A percentile compares a stretch with the other conserved stretches of the same genome.
Evolutionary conservation across 2,888 invertebrate species (phyloP).

Genomic region (Drosophila eohydei): DNA sequence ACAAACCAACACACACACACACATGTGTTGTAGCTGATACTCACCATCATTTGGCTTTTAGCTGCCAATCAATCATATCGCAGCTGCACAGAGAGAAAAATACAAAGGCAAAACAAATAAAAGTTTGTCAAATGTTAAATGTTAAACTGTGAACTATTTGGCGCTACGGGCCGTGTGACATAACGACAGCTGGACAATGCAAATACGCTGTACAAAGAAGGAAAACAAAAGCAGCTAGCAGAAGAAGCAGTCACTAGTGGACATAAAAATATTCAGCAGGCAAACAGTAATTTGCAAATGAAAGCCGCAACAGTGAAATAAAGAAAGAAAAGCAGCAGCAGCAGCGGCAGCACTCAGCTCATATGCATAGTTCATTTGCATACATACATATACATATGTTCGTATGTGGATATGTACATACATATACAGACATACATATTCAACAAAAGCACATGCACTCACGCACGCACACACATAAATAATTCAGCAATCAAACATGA

Average conservation of each 20-base stretch:
- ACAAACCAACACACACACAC: slow-evolving; percentile 12
- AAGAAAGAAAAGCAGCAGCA: slow-evolving; percentile 16
- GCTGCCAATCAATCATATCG: slow-evolving; percentile 71
- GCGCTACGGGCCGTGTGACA: slow-evolving; percentile 28
- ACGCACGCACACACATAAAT: slow-evolving; percentile 55
- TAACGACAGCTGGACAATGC: slow-evolving; percentile 51
- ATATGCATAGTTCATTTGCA: slow-evolving; percentile 75
- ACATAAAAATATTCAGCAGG: slow-evolving; percentile 59
- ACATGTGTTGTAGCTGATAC: slow-evolving; percentile 33
- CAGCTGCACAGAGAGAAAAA: slow-evolving; percentile 16
- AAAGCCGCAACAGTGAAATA: slow-evolving; percentile 46
- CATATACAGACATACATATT: slow-evolving; percentile 45
- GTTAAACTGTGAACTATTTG: slow-evolving; percentile 41
- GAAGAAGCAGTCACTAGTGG: slow-evolving; percentile 5
- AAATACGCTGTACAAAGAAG: slow-evolving; percentile 25
- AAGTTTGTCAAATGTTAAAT: slow-evolving; percentile 47
- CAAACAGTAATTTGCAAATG: slow-evolving; percentile 70
- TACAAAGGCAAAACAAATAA: slow-evolving; percentile 11
- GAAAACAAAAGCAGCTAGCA: slow-evolving; percentile 7
- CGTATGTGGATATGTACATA: slow-evolving; percentile 28
- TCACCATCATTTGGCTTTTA: slow-evolving; percentile 58
- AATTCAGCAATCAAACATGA: slow-evolving; percentile 61
- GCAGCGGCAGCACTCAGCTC: slow-evolving; percentile 44
- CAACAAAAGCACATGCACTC: slow-evolving; percentile 28
- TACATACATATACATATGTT: slow-evolving; percentile 46